These are phyloP conservation scores for Pogona vitticeps DNA, from an alignment of 2,113 vertebrate genomes.

Conservation along the genomic window DNA sequence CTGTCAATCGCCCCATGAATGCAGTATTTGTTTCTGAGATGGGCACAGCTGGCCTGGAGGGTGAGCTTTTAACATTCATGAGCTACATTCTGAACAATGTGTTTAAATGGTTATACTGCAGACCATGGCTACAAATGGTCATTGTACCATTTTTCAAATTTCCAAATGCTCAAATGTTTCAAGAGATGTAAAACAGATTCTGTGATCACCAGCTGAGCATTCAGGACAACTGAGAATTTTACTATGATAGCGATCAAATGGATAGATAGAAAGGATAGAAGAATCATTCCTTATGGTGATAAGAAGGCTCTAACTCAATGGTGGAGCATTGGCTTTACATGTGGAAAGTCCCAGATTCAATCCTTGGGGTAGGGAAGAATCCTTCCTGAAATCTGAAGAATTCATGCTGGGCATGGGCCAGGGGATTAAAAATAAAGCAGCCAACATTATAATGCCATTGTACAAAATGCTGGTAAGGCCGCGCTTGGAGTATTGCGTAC, in stretches of 20 bases:
- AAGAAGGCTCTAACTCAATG: no score
- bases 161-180: not conserved
- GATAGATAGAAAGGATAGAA: no score
- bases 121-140: not conserved
- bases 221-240: not conserved
- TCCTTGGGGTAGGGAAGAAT: no score
- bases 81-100: conserved; percentile 19
- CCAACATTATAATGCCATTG: no score
- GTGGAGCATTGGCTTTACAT: no score
- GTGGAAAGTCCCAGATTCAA: no score
- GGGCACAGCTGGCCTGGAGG: conserved; percentile 21
- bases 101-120: not conserved
- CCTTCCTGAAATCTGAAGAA: no score
- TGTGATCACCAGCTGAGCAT: not conserved
- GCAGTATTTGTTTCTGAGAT: not conserved
- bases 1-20: not conserved
- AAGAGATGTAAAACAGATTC: not conserved
- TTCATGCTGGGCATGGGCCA: no score
- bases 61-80: conserved; percentile 32
- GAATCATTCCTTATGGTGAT: no score
- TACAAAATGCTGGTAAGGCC: no score
- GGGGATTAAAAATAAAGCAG: no score
- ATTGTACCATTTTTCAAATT: not conserved
- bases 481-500: no score
- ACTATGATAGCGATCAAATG: not conserved